phyloP scores from a whole-genome alignment of 2,113 vertebrate genomes.

The Upupa epops region DNA sequence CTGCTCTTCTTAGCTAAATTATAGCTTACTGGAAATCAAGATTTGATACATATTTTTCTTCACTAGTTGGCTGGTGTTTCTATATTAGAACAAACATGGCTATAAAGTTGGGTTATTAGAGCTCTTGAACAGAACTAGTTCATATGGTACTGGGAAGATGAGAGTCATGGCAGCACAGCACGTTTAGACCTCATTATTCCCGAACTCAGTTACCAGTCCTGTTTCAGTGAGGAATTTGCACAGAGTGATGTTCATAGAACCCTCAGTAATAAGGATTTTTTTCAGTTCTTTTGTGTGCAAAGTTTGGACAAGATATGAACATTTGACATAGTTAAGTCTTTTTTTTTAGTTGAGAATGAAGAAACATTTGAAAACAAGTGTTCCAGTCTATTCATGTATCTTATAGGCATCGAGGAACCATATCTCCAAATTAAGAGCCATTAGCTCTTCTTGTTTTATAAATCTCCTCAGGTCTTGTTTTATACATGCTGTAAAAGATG shows the following conservation, averaged over 20 bases:
- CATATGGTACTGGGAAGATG: background rate
- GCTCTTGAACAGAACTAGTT: background rate
- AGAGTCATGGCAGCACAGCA: background rate
- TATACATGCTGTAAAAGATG: constrained; percentile 6
- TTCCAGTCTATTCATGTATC: background rate
- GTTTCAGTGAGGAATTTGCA: background rate
- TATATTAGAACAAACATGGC: background rate
- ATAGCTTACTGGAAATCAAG: background rate
- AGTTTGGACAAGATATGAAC: background rate
- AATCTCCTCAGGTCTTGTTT: background rate
- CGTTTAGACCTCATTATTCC: background rate
- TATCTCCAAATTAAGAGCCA: background rate
- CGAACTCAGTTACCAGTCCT: background rate
- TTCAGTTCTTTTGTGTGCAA: background rate
- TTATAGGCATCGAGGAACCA: background rate
- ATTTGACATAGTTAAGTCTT: background rate
- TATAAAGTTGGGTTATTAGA: background rate
- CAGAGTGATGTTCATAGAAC: background rate
- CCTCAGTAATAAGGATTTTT: background rate
- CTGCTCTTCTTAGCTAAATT: background rate
- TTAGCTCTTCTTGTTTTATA: background rate
- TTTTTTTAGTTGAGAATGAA: background rate
- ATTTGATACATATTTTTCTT: background rate
- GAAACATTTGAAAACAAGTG: background rate
- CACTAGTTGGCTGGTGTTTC: background rate